Percentiles rank a stretch among this genome's conserved stretches.
Evolutionary conservation across 2,797 vertebrate species (phyloP).

Genomic region (Sebastes hopkinsi): DNA sequence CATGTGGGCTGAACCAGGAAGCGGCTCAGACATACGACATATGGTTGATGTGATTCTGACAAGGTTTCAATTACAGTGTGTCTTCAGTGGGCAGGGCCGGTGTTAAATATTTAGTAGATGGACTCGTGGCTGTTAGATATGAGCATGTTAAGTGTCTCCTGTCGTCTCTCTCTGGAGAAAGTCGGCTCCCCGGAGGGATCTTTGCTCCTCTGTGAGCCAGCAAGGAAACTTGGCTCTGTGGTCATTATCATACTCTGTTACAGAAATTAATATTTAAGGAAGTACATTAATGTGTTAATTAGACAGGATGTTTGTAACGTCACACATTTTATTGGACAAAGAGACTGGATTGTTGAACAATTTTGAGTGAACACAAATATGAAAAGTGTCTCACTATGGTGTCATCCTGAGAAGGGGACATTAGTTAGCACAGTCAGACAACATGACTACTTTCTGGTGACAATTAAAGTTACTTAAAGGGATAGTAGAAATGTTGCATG

Average conservation of each 20-base stretch:
- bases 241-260: background rate
- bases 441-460: background rate
- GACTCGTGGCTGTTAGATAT: constrained; percentile 13
- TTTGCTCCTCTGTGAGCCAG: constrained; percentile 12
- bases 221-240: background rate
- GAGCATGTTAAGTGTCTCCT: constrained; percentile 23
- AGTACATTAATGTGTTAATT: background rate
- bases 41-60: constrained; percentile 25
- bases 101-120: constrained; percentile 57
- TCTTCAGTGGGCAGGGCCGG: constrained; percentile 12
- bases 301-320: background rate
- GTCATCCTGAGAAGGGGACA: background rate
- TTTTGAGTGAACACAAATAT: background rate
- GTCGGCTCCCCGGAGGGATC: constrained; percentile 11
- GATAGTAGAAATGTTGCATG: background rate
- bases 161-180: constrained; percentile 15
- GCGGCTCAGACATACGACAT: constrained; percentile 32
- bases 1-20: constrained; percentile 6
- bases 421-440: background rate
- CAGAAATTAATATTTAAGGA: constrained; percentile 1
- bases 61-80: constrained; percentile 45
- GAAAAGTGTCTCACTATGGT: background rate
- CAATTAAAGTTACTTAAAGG: background rate
- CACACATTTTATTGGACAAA: background rate
- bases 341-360: background rate